Conservation (phyloP, 2,797 vertebrate genomes). For the Phataginus tricuspis region DNA sequence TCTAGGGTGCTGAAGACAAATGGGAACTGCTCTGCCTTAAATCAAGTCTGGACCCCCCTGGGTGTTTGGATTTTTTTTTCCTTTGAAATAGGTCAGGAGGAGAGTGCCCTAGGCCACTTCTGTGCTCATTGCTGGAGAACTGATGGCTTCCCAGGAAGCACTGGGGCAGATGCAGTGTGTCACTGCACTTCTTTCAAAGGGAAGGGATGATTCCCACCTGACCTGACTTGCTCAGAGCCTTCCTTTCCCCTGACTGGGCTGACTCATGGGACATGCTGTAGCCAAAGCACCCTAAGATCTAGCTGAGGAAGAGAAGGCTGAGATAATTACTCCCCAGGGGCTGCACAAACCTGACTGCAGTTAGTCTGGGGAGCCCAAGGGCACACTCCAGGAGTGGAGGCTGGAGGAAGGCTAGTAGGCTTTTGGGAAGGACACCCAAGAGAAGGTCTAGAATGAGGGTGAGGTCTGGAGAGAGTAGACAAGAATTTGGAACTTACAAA, state of each 20-base stretch:
- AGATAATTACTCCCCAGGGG: slow-evolving; percentile 35
- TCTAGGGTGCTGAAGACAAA: neutral
- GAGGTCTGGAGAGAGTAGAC: neutral
- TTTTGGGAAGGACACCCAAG: neutral
- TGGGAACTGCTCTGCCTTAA: neutral
- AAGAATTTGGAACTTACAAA: neutral
- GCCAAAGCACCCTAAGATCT: slow-evolving; percentile 20
- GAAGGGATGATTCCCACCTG: neutral
- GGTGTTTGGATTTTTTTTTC: neutral
- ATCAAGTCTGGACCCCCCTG: neutral
- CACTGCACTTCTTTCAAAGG: neutral
- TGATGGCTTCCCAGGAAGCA: slow-evolving; percentile 7
- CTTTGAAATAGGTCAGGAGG: neutral
- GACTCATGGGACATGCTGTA: slow-evolving; percentile 6
- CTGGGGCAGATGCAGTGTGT: neutral
- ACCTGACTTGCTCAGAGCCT: slow-evolving; percentile 33
- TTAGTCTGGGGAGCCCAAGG: neutral
- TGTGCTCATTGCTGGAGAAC: neutral
- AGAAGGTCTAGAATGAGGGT: neutral
- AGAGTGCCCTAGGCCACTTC: neutral
- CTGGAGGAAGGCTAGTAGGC: neutral
- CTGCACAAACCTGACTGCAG: slow-evolving; percentile 33
- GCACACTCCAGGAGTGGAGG: neutral
- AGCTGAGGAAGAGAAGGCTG: slow-evolving; percentile 19
- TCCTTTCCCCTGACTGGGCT: slow-evolving; percentile 20